These are phyloP conservation scores for Chloroclystis v-ata DNA, from an alignment of 2,888 invertebrate genomes.

Conservation along the genomic window DNA sequence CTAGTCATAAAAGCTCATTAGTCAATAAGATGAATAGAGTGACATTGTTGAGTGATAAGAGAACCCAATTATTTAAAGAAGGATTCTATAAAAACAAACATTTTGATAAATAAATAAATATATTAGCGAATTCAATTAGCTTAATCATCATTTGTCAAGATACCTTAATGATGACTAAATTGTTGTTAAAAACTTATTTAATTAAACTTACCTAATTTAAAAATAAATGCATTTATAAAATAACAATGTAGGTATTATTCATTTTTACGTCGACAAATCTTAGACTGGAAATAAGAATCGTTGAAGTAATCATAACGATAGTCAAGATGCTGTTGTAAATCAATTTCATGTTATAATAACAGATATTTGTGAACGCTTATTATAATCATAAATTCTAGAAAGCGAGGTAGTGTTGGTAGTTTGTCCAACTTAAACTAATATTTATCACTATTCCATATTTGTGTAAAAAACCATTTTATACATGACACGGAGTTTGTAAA, in stretches of 20 bases:
- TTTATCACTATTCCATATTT: background rate
- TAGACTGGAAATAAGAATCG: constrained; percentile 22
- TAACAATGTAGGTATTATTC: constrained; percentile 20
- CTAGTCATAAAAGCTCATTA: constrained; percentile 4
- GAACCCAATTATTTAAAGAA: background rate
- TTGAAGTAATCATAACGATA: constrained; percentile 23
- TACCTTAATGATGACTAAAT: no score
- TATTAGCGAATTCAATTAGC: no score
- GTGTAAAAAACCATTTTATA: background rate
- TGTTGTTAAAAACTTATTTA: no score
- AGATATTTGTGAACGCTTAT: constrained; percentile 1
- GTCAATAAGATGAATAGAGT: constrained; percentile 5
- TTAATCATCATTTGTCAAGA: no score
- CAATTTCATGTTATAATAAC: constrained; percentile 15
- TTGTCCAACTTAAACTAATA: background rate
- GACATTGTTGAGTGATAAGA: background rate
- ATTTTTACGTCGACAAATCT: constrained; percentile 21
- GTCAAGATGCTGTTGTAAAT: constrained; percentile 19
- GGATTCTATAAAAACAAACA: background rate
- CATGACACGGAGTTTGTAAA: background rate
- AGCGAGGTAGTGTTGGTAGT: background rate
- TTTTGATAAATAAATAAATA: no score
- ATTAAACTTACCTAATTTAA: no score
- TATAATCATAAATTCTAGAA: background rate
- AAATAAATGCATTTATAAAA: no score